Base-by-base conservation (phyloP, 2,797 vertebrate genomes). In the Salmo trutta region DNA sequence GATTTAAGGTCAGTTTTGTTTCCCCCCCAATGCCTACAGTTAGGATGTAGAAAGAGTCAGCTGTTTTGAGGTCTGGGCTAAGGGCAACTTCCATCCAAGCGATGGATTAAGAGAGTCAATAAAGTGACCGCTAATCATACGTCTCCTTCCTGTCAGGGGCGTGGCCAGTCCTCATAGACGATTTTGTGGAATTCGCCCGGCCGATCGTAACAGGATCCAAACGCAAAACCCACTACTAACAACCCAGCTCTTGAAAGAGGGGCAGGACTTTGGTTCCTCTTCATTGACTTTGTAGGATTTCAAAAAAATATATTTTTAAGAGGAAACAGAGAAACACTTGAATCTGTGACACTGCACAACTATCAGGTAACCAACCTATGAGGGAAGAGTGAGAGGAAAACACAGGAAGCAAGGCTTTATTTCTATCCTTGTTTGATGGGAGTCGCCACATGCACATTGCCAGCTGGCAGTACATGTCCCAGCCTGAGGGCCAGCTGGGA, bases 141-240 rank as follows among this genome's bases (percentile, higher is more conserved):
- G 64, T 31, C 64, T 83, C 59, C 76, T 80, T 87, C 53, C 75
- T 74, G 87, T 81, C 81, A 99, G 98, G 98, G 85, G 98, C 97
- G 0, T 99, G 98, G 98, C 98, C 98, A 7, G 97, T 99, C 86
- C 97, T 99, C 84, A 99, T 97, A 92, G 98, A 99, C 83, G 98
- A 99, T 90, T 99, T 99, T 93, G 97, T 98, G 93, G 98, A 99
- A 89, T 99, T 96, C 3, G 98, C 97, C 77, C 95, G 97, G 91
- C 98, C 98, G n/a, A 96, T 98, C 78, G 96, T 99, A 90, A 95
- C 95, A 41, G 96, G 97, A 92, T 95, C 95, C 83, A 98, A 97
- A 85, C 95, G 83, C 84, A 95, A 96, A 94, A 94, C 93, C 91
- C 94, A 96, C 93, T 98, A 96, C 94, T 94, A 81, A 83, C 10